Base-by-base conservation (phyloP, 2,113 vertebrate genomes). In the Balaeniceps rex region DNA sequence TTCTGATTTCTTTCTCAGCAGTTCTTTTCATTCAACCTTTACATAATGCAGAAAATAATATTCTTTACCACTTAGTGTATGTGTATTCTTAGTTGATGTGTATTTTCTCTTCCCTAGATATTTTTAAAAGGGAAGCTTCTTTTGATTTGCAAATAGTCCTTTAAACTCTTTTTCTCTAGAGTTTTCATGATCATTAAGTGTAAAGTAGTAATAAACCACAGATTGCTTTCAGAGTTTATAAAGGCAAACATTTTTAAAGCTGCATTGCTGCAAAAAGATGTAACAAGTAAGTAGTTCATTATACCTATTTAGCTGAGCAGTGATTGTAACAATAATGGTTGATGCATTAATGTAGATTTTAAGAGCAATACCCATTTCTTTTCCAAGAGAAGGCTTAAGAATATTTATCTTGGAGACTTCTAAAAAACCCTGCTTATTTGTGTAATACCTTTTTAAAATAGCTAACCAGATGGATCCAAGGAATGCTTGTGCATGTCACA, bases 381-480 rank as follows among this genome's bases (percentile, higher is more conserved):
- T 91, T 91, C 78, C 70, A 95, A 47, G 44, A 78, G 69, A 83
- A 76, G n/a, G 52, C 44, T 93, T 94, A 49, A 83, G 64, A 96
- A 8, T 78, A 85, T 82, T 90, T 94, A 17, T 83, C 11, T 91
- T 95, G 65, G 95, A 70, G 40, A 75, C 60, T 75, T 93, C 46
- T 93, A 49, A 86, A 95, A 93, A 89, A 22, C 28, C 6, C 19
- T 74, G 31, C 65, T 84, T 90, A 87, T 82, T 94, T 95, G 54
- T 77, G 40, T 91, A 93, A 51, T 91, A 82, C 49, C 77, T 96
- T 97, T 94, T 81, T 55, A 72, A 92, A 97, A 94, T 26, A 87
- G 54, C 60, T 88, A 91, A 71, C 92, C 91, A 95, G 94, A 95
- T 96, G 97, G 94, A 88, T 93, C 78, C 77, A 80, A 83, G 81